A percentile compares a stretch with the other conserved stretches of the same genome.
Evolutionary conservation across 2,113 vertebrate species (phyloP).

Genomic region (Pongo pygmaeus): DNA sequence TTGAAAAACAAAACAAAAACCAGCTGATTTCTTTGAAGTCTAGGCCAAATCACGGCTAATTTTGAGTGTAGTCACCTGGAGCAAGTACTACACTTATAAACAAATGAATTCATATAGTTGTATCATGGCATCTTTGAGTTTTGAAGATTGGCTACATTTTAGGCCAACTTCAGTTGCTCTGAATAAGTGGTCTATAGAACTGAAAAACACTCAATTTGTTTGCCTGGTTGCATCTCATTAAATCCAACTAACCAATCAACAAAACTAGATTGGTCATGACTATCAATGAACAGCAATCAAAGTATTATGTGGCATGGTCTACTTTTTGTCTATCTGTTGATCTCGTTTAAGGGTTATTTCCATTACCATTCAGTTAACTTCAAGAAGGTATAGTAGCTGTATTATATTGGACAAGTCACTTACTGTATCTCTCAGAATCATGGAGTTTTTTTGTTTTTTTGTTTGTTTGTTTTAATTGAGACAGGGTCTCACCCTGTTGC

Average conservation of each 20-base stretch:
- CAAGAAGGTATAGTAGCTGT: not conserved
- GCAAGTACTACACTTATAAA: not conserved
- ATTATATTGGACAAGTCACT: not conserved
- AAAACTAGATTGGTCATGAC: not conserved
- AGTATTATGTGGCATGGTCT: not conserved
- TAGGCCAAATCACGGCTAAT: not conserved
- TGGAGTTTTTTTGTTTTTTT: not conserved
- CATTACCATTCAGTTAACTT: not conserved
- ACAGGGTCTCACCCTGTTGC: no score
- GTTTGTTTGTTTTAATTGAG: no score
- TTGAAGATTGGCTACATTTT: not conserved
- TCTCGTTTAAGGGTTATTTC: not conserved
- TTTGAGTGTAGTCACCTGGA: not conserved
- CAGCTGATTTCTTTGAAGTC: slow-evolving; percentile 14
- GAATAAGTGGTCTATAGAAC: not conserved
- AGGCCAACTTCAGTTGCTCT: slow-evolving; percentile 8
- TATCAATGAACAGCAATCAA: not conserved
- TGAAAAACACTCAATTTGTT: slow-evolving; percentile 31
- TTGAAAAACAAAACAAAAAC: slow-evolving; percentile 34
- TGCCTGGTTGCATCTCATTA: not conserved
- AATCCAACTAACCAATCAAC: not conserved
- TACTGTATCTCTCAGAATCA: not conserved
- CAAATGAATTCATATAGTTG: not conserved
- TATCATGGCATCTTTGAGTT: slow-evolving; percentile 23
- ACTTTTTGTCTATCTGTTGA: not conserved